phyloP scores from a whole-genome alignment of 1,140 invertebrate species.

The Oedothorax gibbosus region DNA sequence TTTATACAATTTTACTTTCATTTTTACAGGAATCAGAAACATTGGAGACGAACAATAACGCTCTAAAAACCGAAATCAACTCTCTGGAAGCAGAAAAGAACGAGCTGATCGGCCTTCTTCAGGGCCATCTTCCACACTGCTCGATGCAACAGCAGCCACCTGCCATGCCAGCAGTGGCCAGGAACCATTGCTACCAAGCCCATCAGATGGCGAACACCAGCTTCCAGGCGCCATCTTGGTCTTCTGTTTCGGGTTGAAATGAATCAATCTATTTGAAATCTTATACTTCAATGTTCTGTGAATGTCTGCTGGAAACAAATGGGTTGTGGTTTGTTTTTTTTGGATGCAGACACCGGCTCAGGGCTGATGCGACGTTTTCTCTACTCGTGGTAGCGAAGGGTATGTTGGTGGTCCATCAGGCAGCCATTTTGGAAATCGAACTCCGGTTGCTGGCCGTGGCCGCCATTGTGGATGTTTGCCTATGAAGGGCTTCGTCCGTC shows the following conservation, averaged over 20 bases:
- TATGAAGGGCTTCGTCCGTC: slow-evolving; percentile 46
- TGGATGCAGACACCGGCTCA: slow-evolving; percentile 59
- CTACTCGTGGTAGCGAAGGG: slow-evolving; percentile 15
- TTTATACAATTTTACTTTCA: slow-evolving; percentile 12
- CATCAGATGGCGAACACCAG: background rate
- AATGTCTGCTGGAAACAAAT: slow-evolving; percentile 58
- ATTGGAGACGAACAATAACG: slow-evolving; percentile 86
- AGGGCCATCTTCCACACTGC: slow-evolving; percentile 50
- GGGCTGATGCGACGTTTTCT: slow-evolving; percentile 55
- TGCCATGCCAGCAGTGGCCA: background rate
- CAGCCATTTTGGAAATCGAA: background rate
- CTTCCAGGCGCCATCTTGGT: slow-evolving; percentile 15
- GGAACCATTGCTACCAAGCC: background rate
- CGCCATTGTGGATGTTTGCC: slow-evolving; percentile 1
- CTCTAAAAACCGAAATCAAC: slow-evolving; percentile 84
- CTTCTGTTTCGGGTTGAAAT: slow-evolving; percentile 46
- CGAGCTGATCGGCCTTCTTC: slow-evolving; percentile 79
- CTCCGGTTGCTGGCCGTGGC: background rate
- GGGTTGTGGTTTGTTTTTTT: slow-evolving; percentile 61
- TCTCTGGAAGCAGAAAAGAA: slow-evolving; percentile 80
- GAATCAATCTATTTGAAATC: slow-evolving; percentile 5
- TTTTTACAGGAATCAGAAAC: slow-evolving; percentile 80
- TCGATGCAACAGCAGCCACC: slow-evolving; percentile 15
- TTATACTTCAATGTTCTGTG: slow-evolving; percentile 40
- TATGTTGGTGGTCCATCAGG: background rate